Percentiles rank a stretch among this genome's conserved stretches.
Conservation (phyloP, 1,140 invertebrate species). For the Bursaphelenchus mucronatus region DNA sequence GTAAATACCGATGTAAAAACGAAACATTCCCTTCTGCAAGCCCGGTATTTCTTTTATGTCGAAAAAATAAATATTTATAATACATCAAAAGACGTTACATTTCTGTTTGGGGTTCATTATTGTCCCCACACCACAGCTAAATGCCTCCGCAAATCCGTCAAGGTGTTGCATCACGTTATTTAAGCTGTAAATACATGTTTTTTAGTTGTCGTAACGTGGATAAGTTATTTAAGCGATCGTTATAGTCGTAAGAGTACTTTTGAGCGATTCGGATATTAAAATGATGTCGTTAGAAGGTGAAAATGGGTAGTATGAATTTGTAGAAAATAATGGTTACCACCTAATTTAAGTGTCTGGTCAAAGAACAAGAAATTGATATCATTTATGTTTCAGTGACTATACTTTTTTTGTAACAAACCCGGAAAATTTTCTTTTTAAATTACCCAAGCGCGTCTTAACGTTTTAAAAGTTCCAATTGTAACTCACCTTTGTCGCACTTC, state of each 20-base stretch:
- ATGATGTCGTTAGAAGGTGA: no score
- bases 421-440: neutral
- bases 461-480: constrained; percentile 7
- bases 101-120: constrained; percentile 16
- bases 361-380: constrained; percentile 1
- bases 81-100: constrained; percentile 8
- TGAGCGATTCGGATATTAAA: no score
- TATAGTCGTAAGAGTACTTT: no score
- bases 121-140: constrained; percentile 7
- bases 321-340: no score
- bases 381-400: neutral
- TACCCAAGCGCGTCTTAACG: neutral
- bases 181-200: constrained; percentile 9
- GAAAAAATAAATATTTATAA: neutral
- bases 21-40: no score
- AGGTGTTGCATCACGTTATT: constrained; percentile 11
- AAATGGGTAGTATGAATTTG: no score
- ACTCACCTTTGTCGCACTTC: neutral
- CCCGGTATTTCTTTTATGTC: no score
- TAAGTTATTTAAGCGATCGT: no score
- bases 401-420: neutral
- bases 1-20: no score
- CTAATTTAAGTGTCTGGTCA: neutral
- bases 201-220: neutral
- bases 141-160: constrained; percentile 12